phyloP scores from a whole-genome alignment of 2,797 vertebrate species.

The Gambusia yucatana region DNA sequence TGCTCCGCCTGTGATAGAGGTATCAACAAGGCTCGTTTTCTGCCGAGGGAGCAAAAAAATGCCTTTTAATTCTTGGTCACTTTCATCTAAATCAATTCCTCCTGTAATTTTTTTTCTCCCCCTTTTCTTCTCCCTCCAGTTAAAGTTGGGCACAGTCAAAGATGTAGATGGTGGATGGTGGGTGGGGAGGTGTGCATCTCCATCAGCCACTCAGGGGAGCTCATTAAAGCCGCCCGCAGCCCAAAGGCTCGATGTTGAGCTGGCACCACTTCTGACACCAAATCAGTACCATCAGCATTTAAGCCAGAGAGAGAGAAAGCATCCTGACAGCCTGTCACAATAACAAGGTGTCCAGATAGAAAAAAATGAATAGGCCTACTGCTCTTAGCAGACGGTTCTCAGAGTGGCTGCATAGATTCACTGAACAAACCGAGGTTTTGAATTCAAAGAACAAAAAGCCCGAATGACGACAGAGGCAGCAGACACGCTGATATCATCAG shows the following conservation, averaged over 20 bases:
- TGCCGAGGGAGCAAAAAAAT: background rate
- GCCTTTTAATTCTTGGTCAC: background rate
- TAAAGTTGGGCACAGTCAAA: background rate
- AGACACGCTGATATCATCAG: background rate
- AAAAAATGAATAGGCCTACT: background rate
- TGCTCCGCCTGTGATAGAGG: background rate
- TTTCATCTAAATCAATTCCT: background rate
- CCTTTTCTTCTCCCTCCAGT: background rate
- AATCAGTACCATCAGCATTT: conserved; percentile 1
- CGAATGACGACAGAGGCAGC: background rate
- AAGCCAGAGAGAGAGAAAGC: background rate
- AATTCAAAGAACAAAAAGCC: background rate
- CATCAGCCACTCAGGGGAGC: conserved; percentile 1
- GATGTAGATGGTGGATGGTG: background rate
- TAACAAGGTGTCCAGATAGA: background rate
- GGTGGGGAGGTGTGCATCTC: background rate
- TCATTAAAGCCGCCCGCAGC: background rate
- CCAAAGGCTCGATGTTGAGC: background rate
- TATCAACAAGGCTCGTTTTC: background rate
- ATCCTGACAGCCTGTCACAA: conserved; percentile 6
- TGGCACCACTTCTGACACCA: conserved; percentile 2
- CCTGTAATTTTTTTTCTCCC: background rate
- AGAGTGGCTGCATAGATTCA: background rate
- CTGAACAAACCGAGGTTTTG: background rate
- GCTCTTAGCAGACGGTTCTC: background rate